Base-by-base conservation (phyloP, 2,797 vertebrate genomes). In the Lerista edwardsae region DNA sequence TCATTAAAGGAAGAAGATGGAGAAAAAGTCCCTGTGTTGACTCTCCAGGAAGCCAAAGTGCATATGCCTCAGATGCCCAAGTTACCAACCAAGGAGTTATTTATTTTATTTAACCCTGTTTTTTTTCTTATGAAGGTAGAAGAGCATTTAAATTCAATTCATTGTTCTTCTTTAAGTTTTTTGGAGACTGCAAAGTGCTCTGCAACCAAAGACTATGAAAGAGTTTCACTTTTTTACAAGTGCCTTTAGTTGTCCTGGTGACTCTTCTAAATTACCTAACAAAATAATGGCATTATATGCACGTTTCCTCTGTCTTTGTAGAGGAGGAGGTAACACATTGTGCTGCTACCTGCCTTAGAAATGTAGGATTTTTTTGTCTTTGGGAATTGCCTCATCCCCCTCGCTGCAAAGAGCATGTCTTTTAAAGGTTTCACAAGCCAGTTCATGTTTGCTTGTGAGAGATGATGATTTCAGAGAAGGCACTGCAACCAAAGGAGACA, bases 21-120 rank as follows among this genome's bases (percentile, higher is more conserved):
- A 87, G 68, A 88, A 78, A 69, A 62, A 87, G 76, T 31, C 36
- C 6, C 65, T 80, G 31, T 36, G 87, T 64, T 80, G 68, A 55
- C 67, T 57, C 76, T 39, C 85, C 87, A 41, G 29, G 87, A 86
- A 51, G 74, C 71, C 88, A 83, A 89, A 84, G 86, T 34, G 41
- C 51, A 75, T 34, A 55, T 67, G n/a, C 86, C 86, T 75, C 83
- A 79, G 83, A 91, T 87, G 73, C 87, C 87, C 44, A 75, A 94
- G 82, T 83, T 95, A 95, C 94, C 95, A 96, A 97, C 96, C 62
- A 96, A 97, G 96, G 75, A 91, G 92, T 97, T 98, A 99, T 99
- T 99, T 99, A 99, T 99, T 99, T 85, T 98, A 98, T 98, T 98
- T 98, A 98, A 97, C 96, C 95, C 96, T 96, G n/a, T 95, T 93